These are phyloP conservation scores for Frankliniella fusca DNA, from an alignment of 2,888 invertebrate genomes.

Conservation along the genomic window DNA sequence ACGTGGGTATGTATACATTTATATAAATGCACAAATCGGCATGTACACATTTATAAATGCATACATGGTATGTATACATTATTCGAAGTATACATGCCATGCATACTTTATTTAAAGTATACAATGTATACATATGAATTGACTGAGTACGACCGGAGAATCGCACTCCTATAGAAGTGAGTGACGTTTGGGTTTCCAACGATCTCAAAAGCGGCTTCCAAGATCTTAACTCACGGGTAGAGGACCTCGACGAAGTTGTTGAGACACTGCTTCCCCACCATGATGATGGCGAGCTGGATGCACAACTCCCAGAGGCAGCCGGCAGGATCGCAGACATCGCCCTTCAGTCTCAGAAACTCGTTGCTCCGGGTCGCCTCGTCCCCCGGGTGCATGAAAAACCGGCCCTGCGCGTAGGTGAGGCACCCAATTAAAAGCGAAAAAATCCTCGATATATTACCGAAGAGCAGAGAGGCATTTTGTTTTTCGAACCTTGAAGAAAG, in stretches of 20 bases:
- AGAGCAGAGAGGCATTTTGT: neutral
- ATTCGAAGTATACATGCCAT: too few species aligned
- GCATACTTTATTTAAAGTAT: too few species aligned
- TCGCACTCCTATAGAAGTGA: too few species aligned
- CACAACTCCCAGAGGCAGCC: constrained; percentile 90
- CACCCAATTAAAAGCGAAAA: neutral
- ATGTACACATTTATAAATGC: too few species aligned
- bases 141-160: too few species aligned
- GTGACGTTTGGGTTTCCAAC: too few species aligned
- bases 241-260: constrained; percentile 89
- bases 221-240: constrained; percentile 65
- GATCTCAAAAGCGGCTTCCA: too few species aligned
- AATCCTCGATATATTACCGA: neutral
- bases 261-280: constrained; percentile 92
- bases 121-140: too few species aligned
- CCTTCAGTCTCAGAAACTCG: constrained; percentile 72
- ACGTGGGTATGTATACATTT: too few species aligned
- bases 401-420: constrained; percentile 55
- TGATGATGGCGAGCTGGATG: constrained; percentile 86
- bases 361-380: constrained; percentile 70
- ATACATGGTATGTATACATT: too few species aligned
- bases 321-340: constrained; percentile 86
- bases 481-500: constrained; percentile 83
- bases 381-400: constrained; percentile 85
- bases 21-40: too few species aligned